phyloP scores from a whole-genome alignment of 2,888 invertebrate genomes.

The Melanargia galathea region DNA sequence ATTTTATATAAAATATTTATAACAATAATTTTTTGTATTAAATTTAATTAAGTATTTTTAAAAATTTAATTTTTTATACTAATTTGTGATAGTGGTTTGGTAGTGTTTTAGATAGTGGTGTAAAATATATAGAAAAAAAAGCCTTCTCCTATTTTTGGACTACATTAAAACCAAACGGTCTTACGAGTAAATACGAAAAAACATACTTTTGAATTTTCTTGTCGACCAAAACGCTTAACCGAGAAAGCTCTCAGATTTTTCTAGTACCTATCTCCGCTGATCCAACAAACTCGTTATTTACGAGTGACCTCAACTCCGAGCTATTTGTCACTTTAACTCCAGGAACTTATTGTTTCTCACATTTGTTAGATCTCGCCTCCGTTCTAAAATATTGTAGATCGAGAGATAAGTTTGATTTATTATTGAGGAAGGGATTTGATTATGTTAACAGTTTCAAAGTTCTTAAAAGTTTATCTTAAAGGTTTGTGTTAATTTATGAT shows the following conservation, averaged over 20 bases:
- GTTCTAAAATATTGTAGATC: conserved; percentile 24
- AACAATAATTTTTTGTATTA: no score
- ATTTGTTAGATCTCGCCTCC: conserved; percentile 27
- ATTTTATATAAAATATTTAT: no score
- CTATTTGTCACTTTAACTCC: conserved; percentile 34
- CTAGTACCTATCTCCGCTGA: conserved; percentile 17
- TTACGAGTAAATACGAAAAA: no score
- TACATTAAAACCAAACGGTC: no score
- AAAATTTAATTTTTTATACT: no score
- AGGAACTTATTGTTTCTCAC: conserved; percentile 33
- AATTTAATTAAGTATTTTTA: no score
- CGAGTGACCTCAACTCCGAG: conserved; percentile 29
- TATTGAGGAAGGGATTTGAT: conserved; percentile 14
- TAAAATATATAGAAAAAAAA: no score
- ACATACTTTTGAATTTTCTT: neutral
- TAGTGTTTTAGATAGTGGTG: no score
- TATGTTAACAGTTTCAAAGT: conserved; percentile 3
- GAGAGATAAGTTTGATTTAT: conserved; percentile 25
- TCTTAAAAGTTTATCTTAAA: conserved; percentile 1
- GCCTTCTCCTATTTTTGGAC: no score
- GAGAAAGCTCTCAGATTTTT: conserved; percentile 18
- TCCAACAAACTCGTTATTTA: conserved; percentile 28
- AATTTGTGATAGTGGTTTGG: no score
- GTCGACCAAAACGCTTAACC: conserved; percentile 7
- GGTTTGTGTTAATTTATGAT: conserved; percentile 4